Conservation (phyloP, 1,140 invertebrate species). For the Xylocopa sonorina region DNA sequence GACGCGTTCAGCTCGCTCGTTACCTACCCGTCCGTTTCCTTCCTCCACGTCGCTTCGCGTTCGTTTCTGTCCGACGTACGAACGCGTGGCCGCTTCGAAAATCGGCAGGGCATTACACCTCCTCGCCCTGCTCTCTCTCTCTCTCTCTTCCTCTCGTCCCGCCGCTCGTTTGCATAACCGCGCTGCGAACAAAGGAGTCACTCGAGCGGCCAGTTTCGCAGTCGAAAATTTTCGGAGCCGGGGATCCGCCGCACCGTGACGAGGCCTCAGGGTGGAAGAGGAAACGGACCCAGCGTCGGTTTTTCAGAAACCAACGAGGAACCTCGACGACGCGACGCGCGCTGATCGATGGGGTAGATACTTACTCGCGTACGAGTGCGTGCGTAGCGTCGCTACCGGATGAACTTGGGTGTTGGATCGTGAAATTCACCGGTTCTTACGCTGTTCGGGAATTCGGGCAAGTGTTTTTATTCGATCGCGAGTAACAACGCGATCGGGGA, state of each 20-base stretch:
- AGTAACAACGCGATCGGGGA: no score
- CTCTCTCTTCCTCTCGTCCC: background rate
- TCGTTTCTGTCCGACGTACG: background rate
- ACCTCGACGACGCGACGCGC: conserved; percentile 17
- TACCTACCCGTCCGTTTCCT: conserved; percentile 54
- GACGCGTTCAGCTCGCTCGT: conserved; percentile 73
- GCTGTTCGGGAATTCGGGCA: background rate
- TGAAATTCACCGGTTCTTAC: background rate
- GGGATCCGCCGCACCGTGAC: conserved; percentile 50
- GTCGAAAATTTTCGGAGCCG: conserved; percentile 51
- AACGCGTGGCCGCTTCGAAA: conserved; percentile 33
- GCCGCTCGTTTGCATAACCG: conserved; percentile 52
- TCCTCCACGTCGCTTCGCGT: background rate
- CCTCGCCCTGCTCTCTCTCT: background rate
- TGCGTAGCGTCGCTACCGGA: background rate
- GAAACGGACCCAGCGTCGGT: background rate
- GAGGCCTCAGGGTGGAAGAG: conserved; percentile 14
- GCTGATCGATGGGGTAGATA: conserved; percentile 3
- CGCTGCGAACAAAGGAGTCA: conserved; percentile 66
- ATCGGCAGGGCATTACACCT: conserved; percentile 41
- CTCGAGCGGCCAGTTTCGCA: conserved; percentile 50
- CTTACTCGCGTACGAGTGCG: no score
- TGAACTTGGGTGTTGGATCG: no score
- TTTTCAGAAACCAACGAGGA: conserved; percentile 19
- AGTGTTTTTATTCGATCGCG: no score